Percentiles rank a stretch among this genome's conserved stretches.
Conservation (phyloP, 2,113 vertebrate genomes). For the Neotoma lepida region DNA sequence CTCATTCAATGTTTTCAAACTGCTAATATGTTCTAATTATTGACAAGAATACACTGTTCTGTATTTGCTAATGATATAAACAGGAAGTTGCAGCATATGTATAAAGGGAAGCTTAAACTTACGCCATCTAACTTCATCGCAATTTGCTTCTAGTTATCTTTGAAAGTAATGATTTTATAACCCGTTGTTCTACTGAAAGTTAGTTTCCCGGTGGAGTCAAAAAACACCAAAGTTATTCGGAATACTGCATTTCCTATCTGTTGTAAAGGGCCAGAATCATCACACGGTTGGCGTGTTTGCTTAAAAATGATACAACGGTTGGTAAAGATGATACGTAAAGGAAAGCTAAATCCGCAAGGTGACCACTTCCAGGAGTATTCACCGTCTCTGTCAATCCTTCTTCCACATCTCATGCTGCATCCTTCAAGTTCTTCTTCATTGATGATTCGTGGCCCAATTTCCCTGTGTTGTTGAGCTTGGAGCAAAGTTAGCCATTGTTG, state of each 20-base stretch:
- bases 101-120: slow-evolving; percentile 46
- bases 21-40: background rate
- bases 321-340: background rate
- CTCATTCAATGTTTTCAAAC: background rate
- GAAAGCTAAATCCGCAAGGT: background rate
- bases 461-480: too few species aligned
- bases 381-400: background rate
- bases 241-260: slow-evolving; percentile 17
- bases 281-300: background rate
- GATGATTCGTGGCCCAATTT: background rate
- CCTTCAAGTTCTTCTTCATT: slow-evolving; percentile 31
- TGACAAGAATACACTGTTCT: background rate
- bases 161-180: slow-evolving; percentile 48
- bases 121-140: slow-evolving; percentile 31
- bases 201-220: slow-evolving; percentile 12
- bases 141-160: background rate
- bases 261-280: background rate
- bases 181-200: slow-evolving; percentile 62
- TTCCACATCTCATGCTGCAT: slow-evolving; percentile 55
- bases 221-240: slow-evolving; percentile 52
- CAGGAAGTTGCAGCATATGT: slow-evolving; percentile 66
- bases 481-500: too few species aligned
- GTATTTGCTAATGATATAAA: slow-evolving; percentile 30
- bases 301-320: slow-evolving; percentile 47
- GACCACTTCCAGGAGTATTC: slow-evolving; percentile 47